Conservation (phyloP, 2,888 invertebrate genomes). For the Magallana nippona region DNA sequence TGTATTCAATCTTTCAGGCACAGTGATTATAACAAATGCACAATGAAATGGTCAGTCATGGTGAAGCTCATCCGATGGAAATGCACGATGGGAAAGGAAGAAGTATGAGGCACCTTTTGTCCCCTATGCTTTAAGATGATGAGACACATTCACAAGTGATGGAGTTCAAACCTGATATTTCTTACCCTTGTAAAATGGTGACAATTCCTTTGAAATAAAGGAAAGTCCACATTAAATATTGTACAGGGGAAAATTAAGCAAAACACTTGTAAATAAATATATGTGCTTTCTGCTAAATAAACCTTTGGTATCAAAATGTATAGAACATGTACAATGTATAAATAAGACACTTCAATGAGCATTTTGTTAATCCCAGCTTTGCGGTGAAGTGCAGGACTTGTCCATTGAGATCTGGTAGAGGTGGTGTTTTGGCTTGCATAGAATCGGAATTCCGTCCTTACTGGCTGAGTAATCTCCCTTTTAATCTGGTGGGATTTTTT, state of each 20-base stretch:
- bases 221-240: background rate
- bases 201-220: background rate
- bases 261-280: conserved; percentile 27
- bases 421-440: conserved; percentile 33
- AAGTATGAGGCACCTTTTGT: background rate
- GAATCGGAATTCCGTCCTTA: background rate
- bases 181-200: background rate
- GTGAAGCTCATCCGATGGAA: conserved; percentile 10
- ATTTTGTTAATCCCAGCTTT: conserved; percentile 32
- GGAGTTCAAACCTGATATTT: background rate
- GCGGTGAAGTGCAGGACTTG: background rate
- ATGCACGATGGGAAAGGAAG: background rate
- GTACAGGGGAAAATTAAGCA: background rate
- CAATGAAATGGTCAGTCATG: background rate
- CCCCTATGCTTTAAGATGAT: background rate
- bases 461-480: conserved; percentile 14
- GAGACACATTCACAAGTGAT: conserved; percentile 3
- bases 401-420: conserved; percentile 15
- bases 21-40: background rate
- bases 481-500: background rate
- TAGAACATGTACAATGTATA: conserved; percentile 15
- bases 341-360: conserved; percentile 26
- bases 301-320: conserved; percentile 25
- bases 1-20: background rate
- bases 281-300: conserved; percentile 22